These are phyloP conservation scores for Plecturocebus donacophilus DNA, from an alignment of 2,113 vertebrate species.

Conservation along the genomic window DNA sequence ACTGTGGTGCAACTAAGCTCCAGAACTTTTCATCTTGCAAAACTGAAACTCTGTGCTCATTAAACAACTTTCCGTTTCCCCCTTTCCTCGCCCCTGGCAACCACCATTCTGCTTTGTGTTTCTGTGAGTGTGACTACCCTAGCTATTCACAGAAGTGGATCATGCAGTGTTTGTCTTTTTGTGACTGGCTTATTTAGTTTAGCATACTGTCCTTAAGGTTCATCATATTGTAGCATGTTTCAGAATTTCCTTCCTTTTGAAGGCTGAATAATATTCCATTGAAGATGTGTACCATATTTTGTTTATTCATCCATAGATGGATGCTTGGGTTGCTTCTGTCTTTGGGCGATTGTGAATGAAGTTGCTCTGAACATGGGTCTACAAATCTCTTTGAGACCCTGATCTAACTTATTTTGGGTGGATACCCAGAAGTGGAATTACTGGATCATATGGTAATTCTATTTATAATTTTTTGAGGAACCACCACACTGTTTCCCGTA, in stretches of 20 bases:
- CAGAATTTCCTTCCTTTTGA: neutral
- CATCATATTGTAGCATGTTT: neutral
- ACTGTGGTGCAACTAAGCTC: neutral
- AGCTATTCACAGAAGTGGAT: neutral
- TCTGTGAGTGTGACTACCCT: neutral
- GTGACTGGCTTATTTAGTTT: neutral
- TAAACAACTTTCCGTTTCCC: neutral
- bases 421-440: neutral
- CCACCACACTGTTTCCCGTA: neutral
- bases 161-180: neutral
- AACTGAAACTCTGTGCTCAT: neutral
- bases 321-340: neutral
- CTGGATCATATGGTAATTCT: neutral
- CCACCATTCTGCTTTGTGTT: neutral
- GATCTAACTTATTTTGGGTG: neutral
- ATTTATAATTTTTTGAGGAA: neutral
- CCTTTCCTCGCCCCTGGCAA: neutral
- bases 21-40: neutral
- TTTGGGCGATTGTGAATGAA: neutral
- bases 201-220: neutral
- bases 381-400: neutral
- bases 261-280: neutral
- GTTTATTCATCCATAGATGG: neutral
- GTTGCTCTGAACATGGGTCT: neutral
- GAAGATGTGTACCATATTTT: too few species aligned